Base-by-base conservation (phyloP, 2,113 vertebrate species). In the Oreotrochilus melanogaster region DNA sequence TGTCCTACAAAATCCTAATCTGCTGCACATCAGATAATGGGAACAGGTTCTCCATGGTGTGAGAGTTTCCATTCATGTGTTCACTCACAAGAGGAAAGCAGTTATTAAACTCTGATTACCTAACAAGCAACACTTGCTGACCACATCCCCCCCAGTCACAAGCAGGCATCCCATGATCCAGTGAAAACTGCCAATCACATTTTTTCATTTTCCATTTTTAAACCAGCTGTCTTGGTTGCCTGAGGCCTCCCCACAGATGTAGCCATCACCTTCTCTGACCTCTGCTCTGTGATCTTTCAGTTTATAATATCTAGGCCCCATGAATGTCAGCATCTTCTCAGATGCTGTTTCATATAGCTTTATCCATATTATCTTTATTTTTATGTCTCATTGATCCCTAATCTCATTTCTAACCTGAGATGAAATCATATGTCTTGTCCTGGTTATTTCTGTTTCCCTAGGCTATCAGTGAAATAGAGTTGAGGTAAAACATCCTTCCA, bases 171-270 rank as follows among this genome's bases (percentile, higher is more conserved):
- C 31, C 87, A 92, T 86, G 91, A 96, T 87, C 62, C 70, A 66
- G 64, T 56, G 70, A 94, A 93, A 88, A 90, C 18, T 92, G 51
- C 89, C 81, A 79, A 47, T 76, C 58, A 19, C 18, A 37, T 71
- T 92, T 88, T 75, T 85, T 54, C 33, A 14, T 57, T 85, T 82
- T 64, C n/a, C 14, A 5, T 51, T 60, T 92, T 69, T 7, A 65
- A 79, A 82, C 22, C 66, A 92, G 87, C 84, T 93, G 71, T 67
- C 39, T 75, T 83, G 47, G 75, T 22, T 78, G 71, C 71, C 66
- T 96, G 47, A 78, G 89, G 87, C 60, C 78, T 82, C 76, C 87
- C 71, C 85, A 86, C 62, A 95, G 91, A 91, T 87, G 80, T 37
- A 80, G 62, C 73, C 92, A 51, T 88, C 47, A 11, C 72, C 84